A percentile compares a stretch with the other conserved stretches of the same genome.
Evolutionary conservation across 2,113 vertebrate species (phyloP).

Genomic region (Dipodomys stephensi): DNA sequence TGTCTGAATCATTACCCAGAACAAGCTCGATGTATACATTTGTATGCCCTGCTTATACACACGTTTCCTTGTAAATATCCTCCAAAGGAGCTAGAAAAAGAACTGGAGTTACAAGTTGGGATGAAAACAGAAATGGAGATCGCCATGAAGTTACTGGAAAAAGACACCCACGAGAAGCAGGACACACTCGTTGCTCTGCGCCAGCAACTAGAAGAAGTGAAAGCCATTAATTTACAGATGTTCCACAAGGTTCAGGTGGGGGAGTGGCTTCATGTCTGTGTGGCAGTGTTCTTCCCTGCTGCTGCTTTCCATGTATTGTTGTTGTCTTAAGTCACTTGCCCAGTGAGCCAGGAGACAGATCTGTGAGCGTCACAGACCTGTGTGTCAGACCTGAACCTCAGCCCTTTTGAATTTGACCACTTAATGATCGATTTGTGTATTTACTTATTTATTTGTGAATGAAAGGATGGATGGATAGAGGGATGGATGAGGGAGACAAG

Average conservation of each 20-base stretch:
- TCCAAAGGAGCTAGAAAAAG: conserved; percentile 95
- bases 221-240: conserved; percentile 97
- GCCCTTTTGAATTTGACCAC: not conserved
- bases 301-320: fast-evolving
- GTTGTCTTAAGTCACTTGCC: fast-evolving
- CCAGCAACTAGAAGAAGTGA: conserved; percentile 97
- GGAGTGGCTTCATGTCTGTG: not conserved
- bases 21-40: not conserved
- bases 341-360: not conserved
- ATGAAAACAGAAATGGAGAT: conserved; percentile 99
- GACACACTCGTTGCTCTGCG: conserved; percentile 94
- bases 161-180: conserved; percentile 98
- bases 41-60: conserved; percentile 5
- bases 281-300: not conserved
- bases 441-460: not conserved
- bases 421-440: not conserved
- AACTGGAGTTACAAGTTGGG: conserved; percentile 95
- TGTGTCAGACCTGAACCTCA: not conserved
- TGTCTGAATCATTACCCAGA: not conserved
- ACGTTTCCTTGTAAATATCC: conserved; percentile 52
- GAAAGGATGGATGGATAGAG: too few relatives aligned
- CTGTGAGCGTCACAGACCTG: not conserved
- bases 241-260: conserved; percentile 96
- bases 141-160: conserved; percentile 98
- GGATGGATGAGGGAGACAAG: too few relatives aligned